Conservation (phyloP, 1,140 invertebrate genomes). For the Drosophila yakuba region DNA sequence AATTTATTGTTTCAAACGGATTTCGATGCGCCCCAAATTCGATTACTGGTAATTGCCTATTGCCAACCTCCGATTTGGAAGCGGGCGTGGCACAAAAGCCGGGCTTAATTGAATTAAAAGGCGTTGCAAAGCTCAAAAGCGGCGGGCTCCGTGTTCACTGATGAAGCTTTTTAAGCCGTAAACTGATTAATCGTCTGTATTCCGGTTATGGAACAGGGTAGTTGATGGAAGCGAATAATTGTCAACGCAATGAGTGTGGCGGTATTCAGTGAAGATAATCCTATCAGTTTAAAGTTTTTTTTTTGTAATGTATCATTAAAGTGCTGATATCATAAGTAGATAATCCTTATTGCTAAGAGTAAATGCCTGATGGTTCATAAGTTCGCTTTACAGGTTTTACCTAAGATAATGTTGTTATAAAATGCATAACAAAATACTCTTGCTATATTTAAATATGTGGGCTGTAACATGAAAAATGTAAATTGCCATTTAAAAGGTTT, state of each 20-base stretch:
- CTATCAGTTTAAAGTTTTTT: too few species aligned
- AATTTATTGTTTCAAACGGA: constrained; percentile 80
- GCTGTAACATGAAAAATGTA: too few species aligned
- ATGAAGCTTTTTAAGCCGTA: constrained; percentile 64
- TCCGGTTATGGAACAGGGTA: constrained; percentile 13
- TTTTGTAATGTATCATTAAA: too few species aligned
- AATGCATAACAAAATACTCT: too few species aligned
- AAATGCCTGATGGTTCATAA: too few species aligned
- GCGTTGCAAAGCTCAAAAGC: constrained; percentile 65
- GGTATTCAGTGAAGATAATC: background rate
- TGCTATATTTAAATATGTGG: too few species aligned
- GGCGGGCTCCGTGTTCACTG: constrained; percentile 30
- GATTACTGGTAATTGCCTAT: constrained; percentile 78
- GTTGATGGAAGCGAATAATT: constrained; percentile 20
- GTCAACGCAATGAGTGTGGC: constrained; percentile 1
- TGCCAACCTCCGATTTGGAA: constrained; percentile 29
- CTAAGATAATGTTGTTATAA: too few species aligned
- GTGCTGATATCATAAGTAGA: too few species aligned
- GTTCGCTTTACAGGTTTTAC: too few species aligned
- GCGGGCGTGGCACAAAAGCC: constrained; percentile 57
- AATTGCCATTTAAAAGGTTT: too few species aligned
- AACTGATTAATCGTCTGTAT: constrained; percentile 59
- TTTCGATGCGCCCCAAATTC: constrained; percentile 60
- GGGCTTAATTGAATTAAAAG: constrained; percentile 76
- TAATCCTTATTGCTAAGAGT: too few species aligned